These are phyloP conservation scores for Drosophila nebulosa DNA, from an alignment of 1,140 invertebrate species.

Conservation along the genomic window DNA sequence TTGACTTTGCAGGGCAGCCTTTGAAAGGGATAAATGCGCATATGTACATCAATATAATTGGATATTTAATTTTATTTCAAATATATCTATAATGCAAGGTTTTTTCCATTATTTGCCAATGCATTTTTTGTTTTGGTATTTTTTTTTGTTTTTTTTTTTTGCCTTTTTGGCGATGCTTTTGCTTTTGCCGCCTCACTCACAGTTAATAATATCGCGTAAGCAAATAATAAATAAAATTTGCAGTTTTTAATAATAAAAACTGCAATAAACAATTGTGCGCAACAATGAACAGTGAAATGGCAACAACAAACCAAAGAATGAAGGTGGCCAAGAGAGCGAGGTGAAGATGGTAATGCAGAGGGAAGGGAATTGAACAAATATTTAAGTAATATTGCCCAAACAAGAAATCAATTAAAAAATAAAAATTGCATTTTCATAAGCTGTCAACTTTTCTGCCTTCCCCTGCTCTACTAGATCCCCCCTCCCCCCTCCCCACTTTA, in stretches of 20 bases:
- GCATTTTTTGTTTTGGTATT: too few species aligned
- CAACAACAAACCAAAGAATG: background rate
- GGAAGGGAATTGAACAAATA: constrained; percentile 1
- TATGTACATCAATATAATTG: background rate
- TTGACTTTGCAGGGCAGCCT: too few species aligned
- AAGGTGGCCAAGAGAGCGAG: background rate
- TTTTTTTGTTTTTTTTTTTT: background rate
- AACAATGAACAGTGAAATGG: constrained; percentile 14
- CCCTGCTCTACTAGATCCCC: background rate
- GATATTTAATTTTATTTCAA: background rate
- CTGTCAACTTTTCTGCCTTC: constrained; percentile 41
- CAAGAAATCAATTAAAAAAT: constrained; percentile 77
- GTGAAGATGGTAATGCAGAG: background rate
- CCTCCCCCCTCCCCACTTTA: background rate
- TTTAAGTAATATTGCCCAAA: constrained; percentile 62
- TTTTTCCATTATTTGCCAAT: too few species aligned
- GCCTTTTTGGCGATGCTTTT: background rate
- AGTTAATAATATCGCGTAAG: constrained; percentile 61
- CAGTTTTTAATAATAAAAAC: constrained; percentile 25
- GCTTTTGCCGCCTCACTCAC: constrained; percentile 14
- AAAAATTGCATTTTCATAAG: constrained; percentile 75
- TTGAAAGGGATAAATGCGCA: too few species aligned
- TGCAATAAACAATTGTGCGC: constrained; percentile 26
- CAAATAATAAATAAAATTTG: constrained; percentile 61
- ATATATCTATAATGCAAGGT: background rate